phyloP scores from a whole-genome alignment of 1,140 invertebrate genomes.

The Trichomalopsis sarcophagae region DNA sequence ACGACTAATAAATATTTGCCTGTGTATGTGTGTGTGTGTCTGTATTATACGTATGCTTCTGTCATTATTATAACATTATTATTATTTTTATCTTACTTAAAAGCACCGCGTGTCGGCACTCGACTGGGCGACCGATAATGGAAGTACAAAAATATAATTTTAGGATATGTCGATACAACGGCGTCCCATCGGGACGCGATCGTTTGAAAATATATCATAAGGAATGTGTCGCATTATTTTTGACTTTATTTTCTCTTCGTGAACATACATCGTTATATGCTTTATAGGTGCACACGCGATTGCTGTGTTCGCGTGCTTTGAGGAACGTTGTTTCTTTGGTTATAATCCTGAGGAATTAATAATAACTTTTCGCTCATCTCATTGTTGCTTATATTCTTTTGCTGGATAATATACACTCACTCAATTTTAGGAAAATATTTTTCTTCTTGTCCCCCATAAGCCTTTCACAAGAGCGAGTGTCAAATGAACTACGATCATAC shows the following conservation, averaged over 20 bases:
- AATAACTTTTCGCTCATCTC: neutral
- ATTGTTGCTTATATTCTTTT: too few species aligned
- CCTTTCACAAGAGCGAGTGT: too few species aligned
- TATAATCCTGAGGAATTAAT: constrained; percentile 14
- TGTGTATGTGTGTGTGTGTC: neutral
- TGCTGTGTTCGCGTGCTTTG: neutral
- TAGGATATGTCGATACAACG: constrained; percentile 62
- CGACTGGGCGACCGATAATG: constrained; percentile 38
- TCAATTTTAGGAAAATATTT: constrained; percentile 16
- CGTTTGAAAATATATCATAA: constrained; percentile 29
- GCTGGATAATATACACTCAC: too few species aligned
- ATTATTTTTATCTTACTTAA: constrained; percentile 9
- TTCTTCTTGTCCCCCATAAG: neutral
- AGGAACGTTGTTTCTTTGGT: constrained; percentile 24
- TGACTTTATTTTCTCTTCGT: constrained; percentile 3
- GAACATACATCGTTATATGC: constrained; percentile 1
- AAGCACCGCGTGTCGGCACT: neutral
- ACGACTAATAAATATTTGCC: neutral
- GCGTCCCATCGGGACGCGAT: neutral
- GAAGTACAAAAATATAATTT: constrained; percentile 70
- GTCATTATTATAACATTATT: neutral
- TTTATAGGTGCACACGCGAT: neutral
- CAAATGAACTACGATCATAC: too few species aligned
- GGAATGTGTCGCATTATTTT: constrained; percentile 31
- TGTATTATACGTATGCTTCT: neutral